Base-by-base conservation (phyloP, 2,888 invertebrate species). In the Pimpla rufipes region DNA sequence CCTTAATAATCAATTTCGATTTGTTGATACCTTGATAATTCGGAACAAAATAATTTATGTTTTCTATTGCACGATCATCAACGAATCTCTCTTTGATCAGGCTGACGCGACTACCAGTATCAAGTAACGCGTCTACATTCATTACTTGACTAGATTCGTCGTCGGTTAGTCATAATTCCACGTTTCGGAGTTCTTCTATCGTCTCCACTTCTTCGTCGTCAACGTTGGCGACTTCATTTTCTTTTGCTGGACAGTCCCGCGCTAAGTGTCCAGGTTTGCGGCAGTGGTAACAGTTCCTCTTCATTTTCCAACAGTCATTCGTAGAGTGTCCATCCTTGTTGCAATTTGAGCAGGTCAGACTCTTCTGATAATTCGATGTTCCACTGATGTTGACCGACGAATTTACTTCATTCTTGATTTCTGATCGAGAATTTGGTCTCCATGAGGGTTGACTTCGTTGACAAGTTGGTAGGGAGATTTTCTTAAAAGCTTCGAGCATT, bases 21-120 rank as follows among this genome's bases (percentile, higher is more conserved):
- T 37, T n/a, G 2, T 35, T 37, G 4, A 47, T 7, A 59, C 8
- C 37, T 74, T 57, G 70, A 83, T 47, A 16, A 47, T 47, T 3
- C 2, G 37, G 40, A 10, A 18, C 40, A 18, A 1, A 6, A 5
- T 64, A 40, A 37, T 47, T 16, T 47, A 47, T 7, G 3, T n/a
- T n/a, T 3, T n/a, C 16, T 47, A 47, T 7, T 16, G n/a, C 16
- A 4, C 16, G 47, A 16, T 16, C 42, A 35, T 16, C 78, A 50
- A 85, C 55, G 23, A 79, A 81, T 10, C 76, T 75, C 16, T 64
- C 55, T 67, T 85, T 85, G 21, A 83, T 50, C 16, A 83, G 81
- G 71, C 83, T 85, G 16, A 82, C 67, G 4, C 77, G 80, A n/a
- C 79, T 79, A 1, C 79, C 79, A 2, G 82, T 82, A 23, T 85